Evolutionary conservation across 2,888 invertebrate species (phyloP), one percentile per base, ranked within the genome.

Genomic region (Aplocera efformata): DNA sequence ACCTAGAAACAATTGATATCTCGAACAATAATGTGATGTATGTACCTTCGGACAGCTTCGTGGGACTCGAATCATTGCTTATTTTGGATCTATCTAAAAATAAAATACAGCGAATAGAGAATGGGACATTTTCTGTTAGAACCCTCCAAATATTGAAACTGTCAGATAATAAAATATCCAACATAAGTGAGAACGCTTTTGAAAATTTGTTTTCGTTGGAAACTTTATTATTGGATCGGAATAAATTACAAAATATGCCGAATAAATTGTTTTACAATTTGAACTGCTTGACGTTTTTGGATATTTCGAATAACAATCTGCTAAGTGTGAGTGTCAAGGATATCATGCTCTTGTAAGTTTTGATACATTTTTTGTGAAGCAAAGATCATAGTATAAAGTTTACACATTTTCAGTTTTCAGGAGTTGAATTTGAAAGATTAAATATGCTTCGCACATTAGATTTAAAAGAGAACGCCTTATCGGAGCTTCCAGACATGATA

Each of bases 31-130:
- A 86, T 44, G 68, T 94, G 8, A 75, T 79, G 33, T 84, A 88
- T 10, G 74, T 93, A 30, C 91, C 91, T 0, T 88, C 89, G 11
- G 86, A 84, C 10, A 68, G 91, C 11, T 92, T 94, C 41, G 64
- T 84, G 0, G 90, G 90, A 3, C 78, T 93, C 13, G 72, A 78
- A 6, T 84, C 89, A 1, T 70, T 95, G 9, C 90, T 91, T 57
- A 92, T 93, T 62, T 76, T 95, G 42, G 94, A 94, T 75, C 73
- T 94, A 10, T 92, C 92, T 2, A 90, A 90, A 42, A 95, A 95
- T 72, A 85, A 88, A 59, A 81, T 95, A 50, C 88, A 89, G 33
- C 79, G 74, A 8, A 77, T 94, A 29, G 89, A 91, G 43, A 89
- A 89, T 27, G 84, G 84, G 32, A 79, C 91, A 1, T 91, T 94